Evolutionary conservation across 2,797 vertebrate genomes (phyloP), one percentile per base, ranked within the genome.

Genomic region (Phrynocephalus guinanensis): DNA sequence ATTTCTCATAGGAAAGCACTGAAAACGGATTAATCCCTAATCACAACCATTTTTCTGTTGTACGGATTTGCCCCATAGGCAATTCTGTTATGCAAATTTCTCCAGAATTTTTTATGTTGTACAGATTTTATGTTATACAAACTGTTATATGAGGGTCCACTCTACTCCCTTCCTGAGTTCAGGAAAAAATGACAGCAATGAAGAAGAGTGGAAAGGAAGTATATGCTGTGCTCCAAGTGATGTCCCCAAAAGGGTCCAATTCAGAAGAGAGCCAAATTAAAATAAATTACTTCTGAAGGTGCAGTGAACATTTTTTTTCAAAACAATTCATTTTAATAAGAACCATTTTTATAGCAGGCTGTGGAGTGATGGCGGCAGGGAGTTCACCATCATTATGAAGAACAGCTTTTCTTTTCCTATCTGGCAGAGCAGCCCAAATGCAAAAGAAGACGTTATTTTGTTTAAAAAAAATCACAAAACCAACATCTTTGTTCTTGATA

Each of bases 401-500:
- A 76, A 87, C 77, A 48, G 11, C 22, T 87, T 83, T 87, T 68
- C 79, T 82, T 76, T 73, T 67, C 24, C 78, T 80, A 26, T 81
- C 70, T 81, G 77, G 77, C 68, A 75, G 60, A 80, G 56, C 52
- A 75, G 26, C 60, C 70, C 56, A 73, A 84, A 83, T 72, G 68
- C n/a, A 89, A 86, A 86, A 66, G 22, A 82, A 77, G 79, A 70
- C 60, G 77, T 82, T 33, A 26, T 28, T 72, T 44, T 71, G n/a
- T 44, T 44, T 4, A 4, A 44, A 44, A 44, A 44, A 44, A 44
- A 44, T 44, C 38, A 44, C 38, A 84, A 79, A 79, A 20, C 66
- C 77, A 80, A 72, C 28, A 60, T 50, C 78, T 5, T 88, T 28
- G 88, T 75, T 82, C 87, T 44, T 83, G 76, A 73, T 67, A 30